These are phyloP conservation scores for Podiceps cristatus DNA, from an alignment of 2,113 vertebrate genomes.

Conservation along the genomic window DNA sequence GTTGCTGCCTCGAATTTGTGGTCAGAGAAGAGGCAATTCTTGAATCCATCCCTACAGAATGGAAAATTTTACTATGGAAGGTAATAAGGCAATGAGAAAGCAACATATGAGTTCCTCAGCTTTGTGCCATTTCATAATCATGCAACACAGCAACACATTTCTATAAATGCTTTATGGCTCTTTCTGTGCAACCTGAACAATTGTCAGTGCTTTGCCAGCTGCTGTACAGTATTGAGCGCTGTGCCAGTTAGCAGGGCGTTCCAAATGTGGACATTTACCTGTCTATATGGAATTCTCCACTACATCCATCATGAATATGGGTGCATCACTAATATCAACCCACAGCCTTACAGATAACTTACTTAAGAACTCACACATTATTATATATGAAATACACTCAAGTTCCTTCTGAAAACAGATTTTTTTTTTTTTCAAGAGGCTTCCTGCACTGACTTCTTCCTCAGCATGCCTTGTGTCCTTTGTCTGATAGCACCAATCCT, in stretches of 20 bases:
- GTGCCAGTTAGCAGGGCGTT: not conserved
- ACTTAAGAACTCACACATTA: not conserved
- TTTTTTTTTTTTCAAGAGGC: not conserved
- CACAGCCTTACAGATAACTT: not conserved
- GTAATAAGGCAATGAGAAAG: not conserved
- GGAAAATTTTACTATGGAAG: not conserved
- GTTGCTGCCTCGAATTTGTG: not conserved
- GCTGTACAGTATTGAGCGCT: fast-evolving
- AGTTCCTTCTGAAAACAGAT: not conserved
- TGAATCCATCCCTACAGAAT: not conserved
- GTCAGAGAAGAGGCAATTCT: not conserved
- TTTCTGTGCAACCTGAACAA: not conserved
- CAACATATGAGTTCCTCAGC: fast-evolving
- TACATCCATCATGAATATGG: not conserved
- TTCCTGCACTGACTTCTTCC: not conserved
- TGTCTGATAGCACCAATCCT: not conserved
- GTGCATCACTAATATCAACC: not conserved
- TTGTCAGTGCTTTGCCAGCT: not conserved
- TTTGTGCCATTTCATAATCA: not conserved
- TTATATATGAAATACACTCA: not conserved
- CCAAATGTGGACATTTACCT: not conserved
- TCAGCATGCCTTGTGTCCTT: not conserved
- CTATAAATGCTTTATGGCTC: not conserved
- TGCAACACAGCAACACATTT: not conserved
- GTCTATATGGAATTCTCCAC: not conserved